Evolutionary conservation across 2,888 invertebrate species (phyloP).

Genomic region (Germaria angustata): DNA sequence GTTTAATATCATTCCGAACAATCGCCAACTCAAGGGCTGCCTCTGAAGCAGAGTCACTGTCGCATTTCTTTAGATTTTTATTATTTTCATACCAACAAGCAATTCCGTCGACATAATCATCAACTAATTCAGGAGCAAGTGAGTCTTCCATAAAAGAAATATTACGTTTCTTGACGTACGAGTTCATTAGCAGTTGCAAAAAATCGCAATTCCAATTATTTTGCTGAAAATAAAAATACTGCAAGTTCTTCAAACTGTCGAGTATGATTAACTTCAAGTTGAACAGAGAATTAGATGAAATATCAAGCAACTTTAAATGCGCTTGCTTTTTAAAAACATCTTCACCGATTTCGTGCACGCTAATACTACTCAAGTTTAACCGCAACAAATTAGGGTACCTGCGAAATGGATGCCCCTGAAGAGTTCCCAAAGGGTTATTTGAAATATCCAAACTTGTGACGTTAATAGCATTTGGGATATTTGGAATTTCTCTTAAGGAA

Average conservation of each 20-base stretch:
- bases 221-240: conserved; percentile 78
- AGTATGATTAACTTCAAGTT: conserved; percentile 77
- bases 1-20: conserved; percentile 77
- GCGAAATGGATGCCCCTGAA: conserved; percentile 75
- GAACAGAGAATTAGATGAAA: conserved; percentile 75
- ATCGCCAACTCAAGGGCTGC: conserved; percentile 76
- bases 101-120: conserved; percentile 77
- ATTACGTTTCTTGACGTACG: conserved; percentile 76
- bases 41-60: conserved; percentile 70
- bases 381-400: conserved; percentile 74
- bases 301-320: conserved; percentile 74
- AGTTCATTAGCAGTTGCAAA: conserved; percentile 76
- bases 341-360: conserved; percentile 75
- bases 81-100: conserved; percentile 79
- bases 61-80: conserved; percentile 73
- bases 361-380: conserved; percentile 75
- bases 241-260: conserved; percentile 75
- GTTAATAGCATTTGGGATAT: conserved; percentile 75
- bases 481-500: conserved; percentile 76
- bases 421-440: conserved; percentile 75
- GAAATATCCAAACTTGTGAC: conserved; percentile 76
- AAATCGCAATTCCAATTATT: conserved; percentile 79
- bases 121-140: conserved; percentile 77
- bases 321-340: conserved; percentile 76
- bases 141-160: conserved; percentile 77